Evolutionary conservation across 2,888 invertebrate genomes (phyloP).

Genomic region (Thymelicus lineola): DNA sequence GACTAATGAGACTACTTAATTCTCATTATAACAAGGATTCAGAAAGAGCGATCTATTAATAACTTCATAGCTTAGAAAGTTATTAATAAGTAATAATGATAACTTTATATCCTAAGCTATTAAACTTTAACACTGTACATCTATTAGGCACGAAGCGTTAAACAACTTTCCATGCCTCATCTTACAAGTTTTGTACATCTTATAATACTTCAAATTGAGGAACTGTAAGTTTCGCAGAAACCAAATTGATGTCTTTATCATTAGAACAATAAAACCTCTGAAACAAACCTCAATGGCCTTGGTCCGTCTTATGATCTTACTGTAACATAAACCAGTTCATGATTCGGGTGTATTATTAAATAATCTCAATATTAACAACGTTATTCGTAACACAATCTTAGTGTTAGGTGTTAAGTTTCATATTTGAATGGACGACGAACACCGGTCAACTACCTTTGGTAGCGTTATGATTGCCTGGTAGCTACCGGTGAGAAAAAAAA

Average conservation of each 20-base stretch:
- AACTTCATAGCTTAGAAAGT: too few species aligned
- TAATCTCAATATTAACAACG: slow-evolving; percentile 13
- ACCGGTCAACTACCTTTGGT: slow-evolving; percentile 70
- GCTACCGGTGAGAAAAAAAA: slow-evolving; percentile 62
- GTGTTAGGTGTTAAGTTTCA: slow-evolving; percentile 35
- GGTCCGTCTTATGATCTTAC: slow-evolving; percentile 24
- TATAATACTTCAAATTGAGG: not conserved
- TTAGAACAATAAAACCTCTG: slow-evolving; percentile 5
- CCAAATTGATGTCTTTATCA: slow-evolving; percentile 13
- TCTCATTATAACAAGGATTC: too few species aligned
- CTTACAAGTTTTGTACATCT: too few species aligned
- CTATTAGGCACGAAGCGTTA: too few species aligned
- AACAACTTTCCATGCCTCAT: too few species aligned
- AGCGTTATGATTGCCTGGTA: slow-evolving; percentile 67
- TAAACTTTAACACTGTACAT: too few species aligned
- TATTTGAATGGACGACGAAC: slow-evolving; percentile 43
- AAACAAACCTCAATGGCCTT: slow-evolving; percentile 30
- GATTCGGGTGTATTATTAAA: slow-evolving; percentile 34
- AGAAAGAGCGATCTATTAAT: too few species aligned
- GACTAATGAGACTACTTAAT: too few species aligned
- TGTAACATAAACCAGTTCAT: slow-evolving; percentile 37
- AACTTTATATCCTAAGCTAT: too few species aligned
- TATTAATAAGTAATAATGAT: too few species aligned
- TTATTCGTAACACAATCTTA: slow-evolving; percentile 32
- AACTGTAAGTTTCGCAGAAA: slow-evolving; percentile 2